A percentile compares a stretch with the other conserved stretches of the same genome.
Evolutionary conservation across 2,888 invertebrate species (phyloP).

Genomic region (Neoscelio sp.): DNA sequence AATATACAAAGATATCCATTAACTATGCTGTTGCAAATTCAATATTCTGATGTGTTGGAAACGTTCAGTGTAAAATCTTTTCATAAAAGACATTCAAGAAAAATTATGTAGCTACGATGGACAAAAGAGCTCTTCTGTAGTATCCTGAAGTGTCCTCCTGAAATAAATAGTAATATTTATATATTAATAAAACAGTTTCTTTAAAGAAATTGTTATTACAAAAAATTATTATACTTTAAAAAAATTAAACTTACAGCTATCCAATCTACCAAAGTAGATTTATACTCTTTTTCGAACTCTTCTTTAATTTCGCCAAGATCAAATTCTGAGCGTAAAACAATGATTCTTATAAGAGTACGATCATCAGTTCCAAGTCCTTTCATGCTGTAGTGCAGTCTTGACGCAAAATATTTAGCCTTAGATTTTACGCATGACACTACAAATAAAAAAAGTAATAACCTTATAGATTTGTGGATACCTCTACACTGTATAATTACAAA

Average conservation of each 20-base stretch:
- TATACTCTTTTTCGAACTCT: slow-evolving; percentile 90
- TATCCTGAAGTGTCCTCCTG: slow-evolving; percentile 94
- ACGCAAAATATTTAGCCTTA: slow-evolving; percentile 93
- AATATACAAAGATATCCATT: too few relatives aligned
- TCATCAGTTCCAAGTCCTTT: slow-evolving; percentile 95
- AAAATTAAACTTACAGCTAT: slow-evolving; percentile 90
- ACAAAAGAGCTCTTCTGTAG: too few relatives aligned
- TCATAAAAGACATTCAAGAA: too few relatives aligned
- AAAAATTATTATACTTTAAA: too few relatives aligned
- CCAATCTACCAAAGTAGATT: slow-evolving; percentile 91
- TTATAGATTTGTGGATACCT: too few relatives aligned
- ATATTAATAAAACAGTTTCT: not conserved
- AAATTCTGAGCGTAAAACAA: slow-evolving; percentile 92
- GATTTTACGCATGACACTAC: slow-evolving; percentile 91
- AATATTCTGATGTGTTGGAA: too few relatives aligned
- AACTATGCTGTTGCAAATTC: too few relatives aligned
- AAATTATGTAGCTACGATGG: too few relatives aligned
- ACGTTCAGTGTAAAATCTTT: too few relatives aligned
- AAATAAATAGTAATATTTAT: slow-evolving; percentile 81
- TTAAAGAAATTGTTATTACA: not conserved
- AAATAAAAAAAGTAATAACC: slow-evolving; percentile 1
- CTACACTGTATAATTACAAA: not conserved
- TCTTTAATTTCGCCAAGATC: slow-evolving; percentile 94
- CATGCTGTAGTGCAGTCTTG: slow-evolving; percentile 93
- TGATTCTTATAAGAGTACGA: slow-evolving; percentile 92